Conservation (phyloP, 2,888 invertebrate species). For the Acrocyrtus sp. region DNA sequence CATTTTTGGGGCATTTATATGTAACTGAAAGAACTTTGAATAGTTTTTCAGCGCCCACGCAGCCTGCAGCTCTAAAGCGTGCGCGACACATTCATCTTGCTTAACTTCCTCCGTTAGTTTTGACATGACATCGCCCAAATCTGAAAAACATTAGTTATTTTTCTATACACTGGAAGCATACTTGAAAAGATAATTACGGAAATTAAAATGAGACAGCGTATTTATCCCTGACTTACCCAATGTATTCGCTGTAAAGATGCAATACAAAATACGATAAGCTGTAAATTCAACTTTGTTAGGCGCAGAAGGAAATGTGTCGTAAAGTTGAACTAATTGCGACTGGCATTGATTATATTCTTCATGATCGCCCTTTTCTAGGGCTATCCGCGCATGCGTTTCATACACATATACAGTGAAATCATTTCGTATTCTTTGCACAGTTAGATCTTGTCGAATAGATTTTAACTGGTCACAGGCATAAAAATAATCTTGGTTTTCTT, state of each 20-base stretch:
- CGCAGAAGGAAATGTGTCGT: conserved; percentile 71
- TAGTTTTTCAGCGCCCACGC: conserved; percentile 95
- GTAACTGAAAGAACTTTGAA: conserved; percentile 91
- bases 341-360: conserved; percentile 99
- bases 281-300: conserved; percentile 89
- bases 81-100: conserved; percentile 81
- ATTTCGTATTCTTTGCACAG: conserved; percentile 96
- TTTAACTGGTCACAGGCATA: conserved; percentile 99
- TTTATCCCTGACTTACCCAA: conserved; percentile 80
- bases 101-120: conserved; percentile 81
- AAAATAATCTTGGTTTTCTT: conserved; percentile 89
- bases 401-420: conserved; percentile 97
- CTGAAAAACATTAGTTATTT: too few relatives aligned
- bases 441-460: conserved; percentile 98
- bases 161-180: too few relatives aligned
- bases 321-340: conserved; percentile 95
- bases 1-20: conserved; percentile 91
- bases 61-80: conserved; percentile 88
- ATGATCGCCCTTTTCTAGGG: conserved; percentile 97
- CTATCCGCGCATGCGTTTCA: conserved; percentile 98
- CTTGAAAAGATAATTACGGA: conserved; percentile 11
- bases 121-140: conserved; percentile 91
- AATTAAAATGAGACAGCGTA: neutral
- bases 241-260: conserved; percentile 97
- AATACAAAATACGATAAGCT: conserved; percentile 96